Evolutionary conservation across 2,113 vertebrate genomes (phyloP).

Genomic region (Microtus pennsylvanicus): DNA sequence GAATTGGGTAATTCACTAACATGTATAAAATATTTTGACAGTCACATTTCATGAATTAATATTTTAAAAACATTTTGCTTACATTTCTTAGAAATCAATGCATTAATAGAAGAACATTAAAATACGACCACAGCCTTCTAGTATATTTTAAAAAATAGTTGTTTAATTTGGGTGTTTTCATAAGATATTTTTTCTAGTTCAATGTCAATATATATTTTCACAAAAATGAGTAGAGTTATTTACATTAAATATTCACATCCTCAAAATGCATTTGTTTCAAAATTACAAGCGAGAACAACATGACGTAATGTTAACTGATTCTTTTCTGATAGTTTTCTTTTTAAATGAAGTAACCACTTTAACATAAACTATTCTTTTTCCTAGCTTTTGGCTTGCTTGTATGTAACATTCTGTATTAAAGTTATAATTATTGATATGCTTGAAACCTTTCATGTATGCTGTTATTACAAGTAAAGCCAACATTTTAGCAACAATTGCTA

Average conservation of each 20-base stretch:
- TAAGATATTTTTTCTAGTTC: slow-evolving; percentile 37
- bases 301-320: neutral
- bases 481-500: slow-evolving; percentile 38
- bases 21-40: slow-evolving; percentile 34
- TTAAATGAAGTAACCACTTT: slow-evolving; percentile 39
- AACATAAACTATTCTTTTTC: slow-evolving; percentile 47
- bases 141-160: neutral
- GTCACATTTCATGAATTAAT: slow-evolving; percentile 14
- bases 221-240: slow-evolving; percentile 41
- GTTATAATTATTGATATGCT: neutral
- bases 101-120: neutral
- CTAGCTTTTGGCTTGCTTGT: slow-evolving; percentile 16
- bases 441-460: slow-evolving; percentile 57
- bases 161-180: slow-evolving; percentile 54
- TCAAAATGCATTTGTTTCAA: slow-evolving; percentile 62
- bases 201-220: slow-evolving; percentile 49
- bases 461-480: neutral
- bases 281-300: neutral
- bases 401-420: neutral
- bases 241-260: slow-evolving; percentile 32
- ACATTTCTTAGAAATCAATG: slow-evolving; percentile 36
- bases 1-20: slow-evolving; percentile 38
- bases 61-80: slow-evolving; percentile 26
- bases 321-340: slow-evolving; percentile 36
- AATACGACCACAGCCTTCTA: slow-evolving; percentile 9